Conservation (phyloP, 1,140 invertebrate species). For the Sminthurinus signatus region DNA sequence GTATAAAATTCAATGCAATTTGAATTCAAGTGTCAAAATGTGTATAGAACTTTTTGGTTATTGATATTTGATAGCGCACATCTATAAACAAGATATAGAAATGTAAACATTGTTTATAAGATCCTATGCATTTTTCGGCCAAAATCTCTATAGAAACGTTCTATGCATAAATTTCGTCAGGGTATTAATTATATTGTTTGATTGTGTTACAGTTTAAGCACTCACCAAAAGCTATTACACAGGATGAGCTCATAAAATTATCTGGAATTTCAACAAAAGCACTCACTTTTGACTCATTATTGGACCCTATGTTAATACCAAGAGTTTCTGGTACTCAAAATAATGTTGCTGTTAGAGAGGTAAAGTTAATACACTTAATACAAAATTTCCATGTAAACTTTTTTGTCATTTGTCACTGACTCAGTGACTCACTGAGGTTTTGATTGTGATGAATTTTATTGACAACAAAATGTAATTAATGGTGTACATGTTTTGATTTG, state of each 20-base stretch:
- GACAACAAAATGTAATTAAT: not conserved
- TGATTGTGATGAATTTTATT: not conserved
- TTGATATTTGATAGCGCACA: too few relatives aligned
- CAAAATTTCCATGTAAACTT: not conserved
- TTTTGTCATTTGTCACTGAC: too few relatives aligned
- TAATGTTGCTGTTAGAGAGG: constrained; percentile 44
- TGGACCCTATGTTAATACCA: constrained; percentile 44
- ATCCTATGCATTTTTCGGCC: not conserved
- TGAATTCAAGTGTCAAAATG: not conserved
- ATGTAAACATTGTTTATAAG: not conserved
- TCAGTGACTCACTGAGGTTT: too few relatives aligned
- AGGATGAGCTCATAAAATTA: constrained; percentile 6
- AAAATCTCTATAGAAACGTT: not conserved
- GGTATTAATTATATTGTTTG: not conserved
- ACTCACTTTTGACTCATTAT: constrained; percentile 34
- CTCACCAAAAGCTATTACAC: not conserved
- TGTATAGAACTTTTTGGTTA: too few relatives aligned
- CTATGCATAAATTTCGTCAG: not conserved
- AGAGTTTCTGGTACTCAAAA: constrained; percentile 43
- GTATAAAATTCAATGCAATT: constrained; percentile 5
- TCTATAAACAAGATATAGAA: too few relatives aligned
- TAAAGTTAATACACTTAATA: constrained; percentile 21
- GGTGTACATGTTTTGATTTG: constrained; percentile 1
- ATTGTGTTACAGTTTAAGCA: constrained; percentile 15
- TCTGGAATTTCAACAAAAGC: not conserved